A percentile compares a stretch with the other conserved stretches of the same genome.
Evolutionary conservation across 2,888 invertebrate species (phyloP).

Genomic region (Sylvicola cinctus): DNA sequence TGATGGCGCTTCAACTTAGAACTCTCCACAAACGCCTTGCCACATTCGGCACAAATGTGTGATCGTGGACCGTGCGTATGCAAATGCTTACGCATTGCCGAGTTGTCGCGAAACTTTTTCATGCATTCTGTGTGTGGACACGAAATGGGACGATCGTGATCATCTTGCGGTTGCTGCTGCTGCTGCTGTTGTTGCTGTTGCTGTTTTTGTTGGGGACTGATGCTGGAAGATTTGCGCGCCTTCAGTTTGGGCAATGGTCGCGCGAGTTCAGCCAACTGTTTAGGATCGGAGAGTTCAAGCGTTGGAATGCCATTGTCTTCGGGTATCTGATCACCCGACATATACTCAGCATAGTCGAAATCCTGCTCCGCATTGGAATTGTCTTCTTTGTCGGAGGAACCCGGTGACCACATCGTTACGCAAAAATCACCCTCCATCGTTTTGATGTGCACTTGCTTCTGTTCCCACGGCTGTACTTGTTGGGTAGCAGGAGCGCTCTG

Average conservation of each 20-base stretch:
- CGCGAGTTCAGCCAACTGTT: constrained; percentile 80
- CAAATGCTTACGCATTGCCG: constrained; percentile 90
- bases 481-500: no score
- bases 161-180: no score
- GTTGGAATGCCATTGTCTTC: constrained; percentile 33
- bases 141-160: no score
- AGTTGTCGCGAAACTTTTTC: constrained; percentile 93
- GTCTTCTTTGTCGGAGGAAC: constrained; percentile 58
- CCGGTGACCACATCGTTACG: constrained; percentile 93
- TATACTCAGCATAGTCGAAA: constrained; percentile 80
- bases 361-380: constrained; percentile 71
- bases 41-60: constrained; percentile 93
- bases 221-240: no score
- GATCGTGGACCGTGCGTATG: constrained; percentile 94
- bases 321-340: constrained; percentile 52
- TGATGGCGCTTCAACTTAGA: constrained; percentile 92
- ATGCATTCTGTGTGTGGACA: constrained; percentile 93
- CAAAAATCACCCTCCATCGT: constrained; percentile 94
- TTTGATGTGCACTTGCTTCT: constrained; percentile 92
- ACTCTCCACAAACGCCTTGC: constrained; percentile 94
- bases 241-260: constrained; percentile 57
- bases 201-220: no score
- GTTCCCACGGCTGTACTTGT: constrained; percentile 54
- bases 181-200: constrained; percentile 24
- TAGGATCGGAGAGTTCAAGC: constrained; percentile 74